Evolutionary conservation across 1,140 invertebrate species (phyloP).

Genomic region (Eulimnadia texana): DNA sequence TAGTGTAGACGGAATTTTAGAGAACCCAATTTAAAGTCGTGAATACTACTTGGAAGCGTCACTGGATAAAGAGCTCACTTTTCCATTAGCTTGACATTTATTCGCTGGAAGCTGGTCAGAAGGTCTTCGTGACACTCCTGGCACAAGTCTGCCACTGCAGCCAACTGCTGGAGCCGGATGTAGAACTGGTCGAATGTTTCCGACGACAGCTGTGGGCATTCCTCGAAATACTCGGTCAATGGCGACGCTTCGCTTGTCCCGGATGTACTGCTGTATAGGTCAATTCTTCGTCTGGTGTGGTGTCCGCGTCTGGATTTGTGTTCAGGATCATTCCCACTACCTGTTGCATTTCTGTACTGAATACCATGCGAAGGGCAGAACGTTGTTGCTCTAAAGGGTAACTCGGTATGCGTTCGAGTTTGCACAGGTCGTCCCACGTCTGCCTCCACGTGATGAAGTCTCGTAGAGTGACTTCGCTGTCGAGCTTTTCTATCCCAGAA

Average conservation of each 20-base stretch:
- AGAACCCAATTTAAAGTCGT: background rate
- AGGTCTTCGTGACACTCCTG: background rate
- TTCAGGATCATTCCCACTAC: background rate
- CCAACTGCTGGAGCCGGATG: background rate
- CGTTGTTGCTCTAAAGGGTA: background rate
- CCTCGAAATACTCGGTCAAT: background rate
- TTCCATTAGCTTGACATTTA: constrained; percentile 10
- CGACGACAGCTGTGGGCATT: too few species aligned
- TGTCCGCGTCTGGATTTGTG: background rate
- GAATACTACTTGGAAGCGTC: background rate
- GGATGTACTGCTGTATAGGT: background rate
- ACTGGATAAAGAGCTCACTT: constrained; percentile 1
- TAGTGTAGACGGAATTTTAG: too few species aligned
- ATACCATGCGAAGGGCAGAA: constrained; percentile 3
- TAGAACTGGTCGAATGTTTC: background rate
- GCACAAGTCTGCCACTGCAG: background rate
- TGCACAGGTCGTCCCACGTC: constrained; percentile 2
- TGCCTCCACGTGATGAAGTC: constrained; percentile 6
- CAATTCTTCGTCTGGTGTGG: background rate
- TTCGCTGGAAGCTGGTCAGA: constrained; percentile 14
- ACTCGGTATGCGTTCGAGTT: background rate
- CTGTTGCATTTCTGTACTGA: constrained; percentile 4
- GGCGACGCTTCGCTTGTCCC: background rate
- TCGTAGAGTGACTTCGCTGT: background rate
- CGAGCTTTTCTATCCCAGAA: background rate